Percentiles rank a stretch among this genome's conserved stretches.
These are phyloP conservation scores for Muntiacus muntjak DNA, from an alignment of 2,113 vertebrate species.

Conservation along the genomic window DNA sequence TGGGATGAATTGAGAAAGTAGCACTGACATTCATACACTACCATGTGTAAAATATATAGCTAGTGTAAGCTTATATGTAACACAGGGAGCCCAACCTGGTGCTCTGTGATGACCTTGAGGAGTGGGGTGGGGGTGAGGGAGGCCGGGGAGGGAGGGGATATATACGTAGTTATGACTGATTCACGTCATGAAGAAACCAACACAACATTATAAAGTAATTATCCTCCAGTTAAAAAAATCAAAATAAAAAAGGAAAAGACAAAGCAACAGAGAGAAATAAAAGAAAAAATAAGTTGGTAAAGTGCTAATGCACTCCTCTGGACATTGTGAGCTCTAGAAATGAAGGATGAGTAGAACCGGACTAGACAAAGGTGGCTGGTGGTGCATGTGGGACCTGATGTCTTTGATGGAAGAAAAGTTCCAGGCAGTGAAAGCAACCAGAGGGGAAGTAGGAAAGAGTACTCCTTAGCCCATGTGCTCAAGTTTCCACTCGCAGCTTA, in stretches of 20 bases:
- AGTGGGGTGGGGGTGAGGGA: not conserved
- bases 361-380: not conserved
- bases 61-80: not conserved
- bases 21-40: not conserved
- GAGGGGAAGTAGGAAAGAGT: not conserved
- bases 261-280: not conserved
- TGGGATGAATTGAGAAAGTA: not conserved
- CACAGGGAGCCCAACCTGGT: not conserved
- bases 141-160: not conserved
- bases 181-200: not conserved
- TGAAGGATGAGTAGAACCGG: not conserved
- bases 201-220: not conserved
- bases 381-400: not conserved
- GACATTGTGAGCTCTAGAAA: not conserved
- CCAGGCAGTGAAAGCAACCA: not conserved
- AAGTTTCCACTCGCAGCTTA: not conserved
- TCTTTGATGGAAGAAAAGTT: not conserved
- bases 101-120: not conserved
- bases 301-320: not conserved
- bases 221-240: not conserved
- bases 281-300: not conserved
- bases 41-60: not conserved
- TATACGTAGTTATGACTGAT: not conserved
- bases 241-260: not conserved
- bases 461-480: not conserved